phyloP scores from a whole-genome alignment of 1,140 invertebrate species.

The Diabrotica virgifera region DNA sequence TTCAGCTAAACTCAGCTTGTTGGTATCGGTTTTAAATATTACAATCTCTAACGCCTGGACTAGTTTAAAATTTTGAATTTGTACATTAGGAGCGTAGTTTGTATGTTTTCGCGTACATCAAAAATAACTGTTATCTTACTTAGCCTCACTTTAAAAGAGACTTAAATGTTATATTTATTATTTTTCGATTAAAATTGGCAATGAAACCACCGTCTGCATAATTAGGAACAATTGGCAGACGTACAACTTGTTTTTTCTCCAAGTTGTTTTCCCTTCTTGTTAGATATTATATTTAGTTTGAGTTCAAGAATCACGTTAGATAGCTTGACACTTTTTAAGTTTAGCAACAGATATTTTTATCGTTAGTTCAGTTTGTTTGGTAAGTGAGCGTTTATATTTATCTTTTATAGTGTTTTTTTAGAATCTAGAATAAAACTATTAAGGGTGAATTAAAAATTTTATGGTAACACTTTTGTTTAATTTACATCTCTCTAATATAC shows the following conservation, averaged over 20 bases:
- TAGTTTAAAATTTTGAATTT: too few species aligned
- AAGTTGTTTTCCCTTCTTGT: background rate
- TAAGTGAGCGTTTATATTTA: too few species aligned
- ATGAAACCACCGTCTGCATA: conserved; percentile 5
- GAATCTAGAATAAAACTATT: too few species aligned
- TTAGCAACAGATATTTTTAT: too few species aligned
- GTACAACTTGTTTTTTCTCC: conserved; percentile 17
- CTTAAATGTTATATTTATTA: background rate
- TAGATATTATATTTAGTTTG: conserved; percentile 4
- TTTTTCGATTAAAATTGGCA: conserved; percentile 12
- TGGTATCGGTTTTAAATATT: too few species aligned
- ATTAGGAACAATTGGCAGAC: conserved; percentile 18
- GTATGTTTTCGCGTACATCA: background rate
- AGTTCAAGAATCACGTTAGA: conserved; percentile 4
- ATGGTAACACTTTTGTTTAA: too few species aligned
- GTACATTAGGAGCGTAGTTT: background rate
- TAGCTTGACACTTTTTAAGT: background rate
- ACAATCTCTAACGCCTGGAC: too few species aligned
- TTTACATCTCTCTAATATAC: too few species aligned
- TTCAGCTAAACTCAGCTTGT: too few species aligned
- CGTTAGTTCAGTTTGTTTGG: too few species aligned
- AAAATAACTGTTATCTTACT: background rate
- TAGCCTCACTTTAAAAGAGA: background rate
- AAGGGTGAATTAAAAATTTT: too few species aligned
- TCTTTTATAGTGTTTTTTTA: too few species aligned